Base-by-base conservation (phyloP, 1,140 invertebrate genomes). In the Papilio aristodemus region DNA sequence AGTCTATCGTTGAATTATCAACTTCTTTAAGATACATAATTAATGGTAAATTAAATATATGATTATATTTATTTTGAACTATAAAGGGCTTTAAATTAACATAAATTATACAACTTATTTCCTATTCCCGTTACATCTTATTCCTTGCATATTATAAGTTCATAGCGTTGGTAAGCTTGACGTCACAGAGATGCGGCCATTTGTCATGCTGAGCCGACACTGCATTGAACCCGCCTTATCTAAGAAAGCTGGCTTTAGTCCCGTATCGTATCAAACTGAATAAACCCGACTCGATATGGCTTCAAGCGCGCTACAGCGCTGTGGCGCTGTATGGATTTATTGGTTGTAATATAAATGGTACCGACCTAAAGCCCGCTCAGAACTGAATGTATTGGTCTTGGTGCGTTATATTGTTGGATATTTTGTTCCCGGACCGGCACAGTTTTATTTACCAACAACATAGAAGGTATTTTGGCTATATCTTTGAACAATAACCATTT, bases 191-290 rank as follows among this genome's bases (percentile, higher is more conserved):
- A 75, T 72, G 71, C 46, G 70, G 75, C 84, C 81, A 87, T 87
- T 87, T 87, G 84, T 87, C 85, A 87, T 73, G 72, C 81, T 85
- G 80, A 80, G 75, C 68, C 69, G 69, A 72, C 69, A 50, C 71
- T 76, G 78, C 79, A 77, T 81, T 80, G 79, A 81, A 73, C 74
- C 73, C 73, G 78, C 76, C 80, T 85, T 87, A 84, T 85, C 82
- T 83, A 81, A 84, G 79, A 83, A 79, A 84, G 81, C 82, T 83
- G 81, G 81, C 75, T 87, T 82, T 83, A 83, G 77, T 78, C 70
- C 76, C 79, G 78, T 85, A 84, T 83, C 77, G 74, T 74, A 82
- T 83, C 81, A 77, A 70, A 75, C 73, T 76, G 77, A 79, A 79
- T 82, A 84, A n/a, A 81, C 81, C 77, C 75, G 73, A 74, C 73